Evolutionary conservation across 2,113 vertebrate genomes (phyloP).

Genomic region (Lipophrys pholis): DNA sequence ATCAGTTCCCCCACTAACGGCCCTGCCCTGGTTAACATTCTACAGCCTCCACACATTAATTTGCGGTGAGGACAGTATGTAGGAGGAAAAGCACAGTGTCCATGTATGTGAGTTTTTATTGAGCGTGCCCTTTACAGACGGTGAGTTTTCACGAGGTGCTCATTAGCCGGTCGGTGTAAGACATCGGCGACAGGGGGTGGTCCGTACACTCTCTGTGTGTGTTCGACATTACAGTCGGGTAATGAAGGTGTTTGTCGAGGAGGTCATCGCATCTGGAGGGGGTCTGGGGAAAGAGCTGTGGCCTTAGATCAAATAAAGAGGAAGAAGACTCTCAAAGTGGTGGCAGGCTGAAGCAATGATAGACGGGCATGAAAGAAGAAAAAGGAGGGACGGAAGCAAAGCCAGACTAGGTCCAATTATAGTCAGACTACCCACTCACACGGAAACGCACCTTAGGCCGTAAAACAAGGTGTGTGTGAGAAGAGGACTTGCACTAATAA

Average conservation of each 20-base stretch:
- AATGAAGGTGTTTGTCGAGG: slow-evolving; percentile 46
- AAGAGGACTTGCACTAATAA: no score
- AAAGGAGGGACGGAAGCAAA: no score
- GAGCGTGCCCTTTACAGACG: slow-evolving; percentile 4
- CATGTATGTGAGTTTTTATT: neutral
- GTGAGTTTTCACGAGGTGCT: slow-evolving; percentile 43
- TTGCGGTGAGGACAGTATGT: slow-evolving; percentile 10
- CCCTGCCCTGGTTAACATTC: slow-evolving; percentile 28
- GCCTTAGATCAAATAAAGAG: slow-evolving; percentile 27
- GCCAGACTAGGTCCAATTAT: no score
- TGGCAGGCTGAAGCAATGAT: neutral
- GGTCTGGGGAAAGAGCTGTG: slow-evolving; percentile 10
- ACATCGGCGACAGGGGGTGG: slow-evolving; percentile 34
- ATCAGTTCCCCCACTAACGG: slow-evolving; percentile 47
- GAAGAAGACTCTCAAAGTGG: slow-evolving; percentile 4
- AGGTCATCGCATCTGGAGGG: slow-evolving; percentile 46
- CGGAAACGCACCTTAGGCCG: no score
- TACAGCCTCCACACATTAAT: slow-evolving; percentile 5
- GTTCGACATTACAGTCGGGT: slow-evolving; percentile 37
- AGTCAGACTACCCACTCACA: no score
- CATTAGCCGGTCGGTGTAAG: slow-evolving; percentile 41
- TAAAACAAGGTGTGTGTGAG: no score
- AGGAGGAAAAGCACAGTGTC: neutral
- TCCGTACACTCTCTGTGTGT: slow-evolving; percentile 22
- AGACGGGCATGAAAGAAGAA: no score